Base-by-base conservation (phyloP, 1,140 invertebrate genomes). In the Hetaerina americana region DNA sequence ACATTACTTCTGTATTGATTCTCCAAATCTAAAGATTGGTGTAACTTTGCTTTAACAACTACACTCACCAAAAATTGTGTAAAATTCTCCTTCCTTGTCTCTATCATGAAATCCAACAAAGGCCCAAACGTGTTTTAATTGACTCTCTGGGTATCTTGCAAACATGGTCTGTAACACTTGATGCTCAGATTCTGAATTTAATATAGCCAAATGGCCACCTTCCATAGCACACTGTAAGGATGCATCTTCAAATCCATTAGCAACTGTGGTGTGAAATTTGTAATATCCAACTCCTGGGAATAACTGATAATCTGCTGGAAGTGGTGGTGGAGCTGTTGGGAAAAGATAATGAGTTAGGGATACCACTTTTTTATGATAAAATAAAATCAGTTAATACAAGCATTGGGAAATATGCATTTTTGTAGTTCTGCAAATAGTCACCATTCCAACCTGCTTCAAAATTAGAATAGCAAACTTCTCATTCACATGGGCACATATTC, bases 41-140 rank as follows among this genome's bases (percentile, higher is more conserved):
- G n/a, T n/a, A n/a, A n/a, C n/a, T n/a, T n/a, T n/a, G n/a, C n/a
- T n/a, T n/a, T n/a, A n/a, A n/a, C n/a, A n/a, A n/a, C n/a, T n/a
- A n/a, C n/a, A 57, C 68, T 73, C 76, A 79, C 80, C 79, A 66
- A 76, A 73, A 6, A 81, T 76, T 70, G 80, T 81, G 28, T 77
- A 74, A 72, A 76, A 80, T 40, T 79, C 77, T 72, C 78, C 77
- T 69, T 74, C 75, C 26, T 77, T 76, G 71, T 79, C 78, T 26
- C 78, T 73, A 72, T 81, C 79, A 66, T 76, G 80, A 71, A 78
- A 81, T 24, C 80, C 80, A 24, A 81, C 71, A 27, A n/a, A 74
- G 15, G 69, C 66, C 70, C 78, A 80, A 10, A 79, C 79, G 76
- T 77, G 49, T 49, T 71, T 26, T 25, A 71, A 57, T 18, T 10